Evolutionary conservation across 2,888 invertebrate species (phyloP).

Genomic region (Lasioglossum figueresi): DNA sequence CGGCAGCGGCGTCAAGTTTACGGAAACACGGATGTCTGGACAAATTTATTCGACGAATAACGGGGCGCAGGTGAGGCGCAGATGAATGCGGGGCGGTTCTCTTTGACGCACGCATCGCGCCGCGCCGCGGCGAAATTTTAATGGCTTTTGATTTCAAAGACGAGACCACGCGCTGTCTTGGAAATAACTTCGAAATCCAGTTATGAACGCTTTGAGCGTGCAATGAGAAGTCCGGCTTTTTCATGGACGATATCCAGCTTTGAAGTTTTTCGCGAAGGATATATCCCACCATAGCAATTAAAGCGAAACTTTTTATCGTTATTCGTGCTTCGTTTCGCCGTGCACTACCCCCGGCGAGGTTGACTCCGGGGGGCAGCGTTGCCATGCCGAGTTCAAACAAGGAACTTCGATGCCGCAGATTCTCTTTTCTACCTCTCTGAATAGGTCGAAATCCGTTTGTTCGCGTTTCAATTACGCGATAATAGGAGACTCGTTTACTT

Average conservation of each 20-base stretch:
- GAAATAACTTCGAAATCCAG: constrained; percentile 30
- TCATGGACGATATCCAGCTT: constrained; percentile 62
- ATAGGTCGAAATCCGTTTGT: constrained; percentile 68
- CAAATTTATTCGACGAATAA: constrained; percentile 13
- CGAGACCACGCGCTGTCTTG: constrained; percentile 14
- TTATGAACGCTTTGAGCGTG: constrained; percentile 41
- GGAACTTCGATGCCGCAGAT: constrained; percentile 61
- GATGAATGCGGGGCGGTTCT: background rate
- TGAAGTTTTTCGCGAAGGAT: constrained; percentile 57
- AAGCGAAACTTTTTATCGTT: constrained; percentile 70
- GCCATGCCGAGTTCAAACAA: constrained; percentile 19
- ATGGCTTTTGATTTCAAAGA: constrained; percentile 33
- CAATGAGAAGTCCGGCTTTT: constrained; percentile 32
- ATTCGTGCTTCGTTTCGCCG: constrained; percentile 44
- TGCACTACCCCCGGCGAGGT: background rate
- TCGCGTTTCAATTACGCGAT: constrained; percentile 69
- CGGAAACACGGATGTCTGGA: constrained; percentile 6
- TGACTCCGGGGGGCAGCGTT: constrained; percentile 29
- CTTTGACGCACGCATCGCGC: background rate
- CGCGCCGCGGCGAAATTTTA: constrained; percentile 13
- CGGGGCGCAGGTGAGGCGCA: background rate
- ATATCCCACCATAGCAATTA: constrained; percentile 64
- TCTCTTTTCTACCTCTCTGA: constrained; percentile 59
- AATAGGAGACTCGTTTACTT: constrained; percentile 58
- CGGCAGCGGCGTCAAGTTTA: background rate